Evolutionary conservation across 2,888 invertebrate genomes (phyloP).

Genomic region (Arge pagana): DNA sequence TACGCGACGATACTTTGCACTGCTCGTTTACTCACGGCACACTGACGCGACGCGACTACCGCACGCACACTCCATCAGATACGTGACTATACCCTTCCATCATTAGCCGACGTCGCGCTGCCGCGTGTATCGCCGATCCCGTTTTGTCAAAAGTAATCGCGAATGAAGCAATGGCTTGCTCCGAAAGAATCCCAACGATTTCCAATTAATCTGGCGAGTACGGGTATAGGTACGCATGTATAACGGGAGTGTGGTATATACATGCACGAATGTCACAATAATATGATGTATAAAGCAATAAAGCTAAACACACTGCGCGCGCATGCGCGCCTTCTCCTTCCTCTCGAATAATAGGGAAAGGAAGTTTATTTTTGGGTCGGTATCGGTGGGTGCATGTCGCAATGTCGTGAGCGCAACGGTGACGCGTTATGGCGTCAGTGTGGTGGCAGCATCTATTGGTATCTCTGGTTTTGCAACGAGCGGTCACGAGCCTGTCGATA

Average conservation of each 20-base stretch:
- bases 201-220: slow-evolving; percentile 13
- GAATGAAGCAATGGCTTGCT: slow-evolving; percentile 12
- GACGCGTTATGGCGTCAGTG: too few relatives aligned
- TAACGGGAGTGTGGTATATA: slow-evolving; percentile 2
- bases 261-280: background rate
- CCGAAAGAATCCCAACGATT: slow-evolving; percentile 20
- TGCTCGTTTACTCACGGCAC: too few relatives aligned
- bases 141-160: slow-evolving; percentile 12
- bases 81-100: too few relatives aligned
- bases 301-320: too few relatives aligned
- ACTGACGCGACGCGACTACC: too few relatives aligned
- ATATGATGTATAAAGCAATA: background rate
- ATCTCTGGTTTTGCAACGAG: too few relatives aligned
- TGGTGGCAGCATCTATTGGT: too few relatives aligned
- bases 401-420: slow-evolving; percentile 15
- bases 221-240: background rate
- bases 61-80: too few relatives aligned
- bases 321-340: too few relatives aligned
- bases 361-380: slow-evolving; percentile 24
- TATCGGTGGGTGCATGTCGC: slow-evolving; percentile 25
- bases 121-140: background rate
- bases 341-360: slow-evolving; percentile 5
- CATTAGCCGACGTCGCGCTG: too few relatives aligned
- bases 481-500: too few relatives aligned
- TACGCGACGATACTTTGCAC: too few relatives aligned